phyloP scores from a whole-genome alignment of 2,888 invertebrate genomes.

The Plemyria rubiginata region DNA sequence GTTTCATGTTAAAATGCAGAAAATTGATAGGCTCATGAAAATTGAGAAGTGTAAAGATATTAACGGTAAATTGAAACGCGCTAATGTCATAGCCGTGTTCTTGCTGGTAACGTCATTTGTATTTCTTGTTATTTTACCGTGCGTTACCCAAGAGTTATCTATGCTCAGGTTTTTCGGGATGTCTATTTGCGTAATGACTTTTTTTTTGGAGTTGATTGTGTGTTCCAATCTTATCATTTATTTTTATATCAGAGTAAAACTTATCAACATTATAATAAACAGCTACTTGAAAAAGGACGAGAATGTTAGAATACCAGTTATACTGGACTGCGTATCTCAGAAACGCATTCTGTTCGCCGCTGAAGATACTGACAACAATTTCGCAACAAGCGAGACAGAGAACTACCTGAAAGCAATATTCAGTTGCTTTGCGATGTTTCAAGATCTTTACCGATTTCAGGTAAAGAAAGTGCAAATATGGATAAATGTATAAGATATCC shows the following conservation, averaged over 20 bases:
- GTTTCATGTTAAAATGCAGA: conserved; percentile 61
- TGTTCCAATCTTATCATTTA: conserved; percentile 56
- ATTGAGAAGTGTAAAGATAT: conserved; percentile 51
- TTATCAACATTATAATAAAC: conserved; percentile 59
- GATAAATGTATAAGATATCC: too few species aligned
- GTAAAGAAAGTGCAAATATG: conserved; percentile 37
- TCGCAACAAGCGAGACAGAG: conserved; percentile 49
- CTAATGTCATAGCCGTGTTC: conserved; percentile 41
- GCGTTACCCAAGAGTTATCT: conserved; percentile 23
- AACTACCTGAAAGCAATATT: conserved; percentile 53
- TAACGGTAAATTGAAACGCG: conserved; percentile 42
- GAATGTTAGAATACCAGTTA: conserved; percentile 39
- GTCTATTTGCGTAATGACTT: conserved; percentile 46
- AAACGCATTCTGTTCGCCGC: conserved; percentile 32
- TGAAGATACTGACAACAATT: conserved; percentile 49
- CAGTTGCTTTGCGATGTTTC: conserved; percentile 48
- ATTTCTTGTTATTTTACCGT: conserved; percentile 31
- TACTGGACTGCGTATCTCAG: neutral
- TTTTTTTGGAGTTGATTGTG: conserved; percentile 53
- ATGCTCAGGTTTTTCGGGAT: conserved; percentile 37
- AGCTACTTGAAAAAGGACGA: conserved; percentile 52
- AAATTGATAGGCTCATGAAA: conserved; percentile 61
- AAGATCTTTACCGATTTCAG: conserved; percentile 53
- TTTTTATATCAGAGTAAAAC: conserved; percentile 56
- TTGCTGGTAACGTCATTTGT: conserved; percentile 34